Evolutionary conservation across 2,113 vertebrate genomes (phyloP), one percentile per base, ranked within the genome.

Genomic region (Oncorhynchus keta): DNA sequence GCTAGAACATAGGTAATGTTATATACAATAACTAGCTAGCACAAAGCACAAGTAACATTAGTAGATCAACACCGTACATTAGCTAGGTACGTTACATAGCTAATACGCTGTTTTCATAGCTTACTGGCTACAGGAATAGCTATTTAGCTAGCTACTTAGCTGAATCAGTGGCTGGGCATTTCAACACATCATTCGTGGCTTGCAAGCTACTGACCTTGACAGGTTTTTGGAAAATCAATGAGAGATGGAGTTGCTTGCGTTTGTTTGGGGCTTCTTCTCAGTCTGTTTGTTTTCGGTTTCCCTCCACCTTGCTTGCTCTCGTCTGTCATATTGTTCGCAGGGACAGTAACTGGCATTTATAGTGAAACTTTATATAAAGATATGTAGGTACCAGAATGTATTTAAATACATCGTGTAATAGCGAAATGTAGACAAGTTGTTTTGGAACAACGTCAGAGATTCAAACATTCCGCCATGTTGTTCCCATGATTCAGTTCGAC

Each of bases 381-480:
- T 65, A 28, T 26, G 5, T 32, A 67, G n/a, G 5, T 55, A 45
- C 39, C 22, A 28, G 1, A 28, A 24, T 26, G 26, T 26, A 26
- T 67, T 67, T 14, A 67, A 30, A 30, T 13, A n/a, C n/a, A 22
- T 28, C 12, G 4, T 22, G 4, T 11, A 14, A 66, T 30, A 66
- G 6, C 14, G 9, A 65, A 65, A 65, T 9, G 62, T 26, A 26
- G 26, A 65, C 3, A 4, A 12, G 26, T 67, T 30, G 26, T 30
- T 67, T 67, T 30, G 9, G 64, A 28, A 30, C 24, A 28, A 30
- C 30, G 16, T 32, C 13, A 39, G 3, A 3, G 1, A 49, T 87
- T 82, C 48, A 59, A 84, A 73, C 48, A 7, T 81, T 85, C 82
- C 89, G 88, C 88, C 88, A 90, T 89, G 70, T 87, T 89, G 65